A percentile compares a stretch with the other conserved stretches of the same genome.
These are phyloP conservation scores for Clarias macrocephalus DNA, from an alignment of 2,113 vertebrate species.

Conservation along the genomic window DNA sequence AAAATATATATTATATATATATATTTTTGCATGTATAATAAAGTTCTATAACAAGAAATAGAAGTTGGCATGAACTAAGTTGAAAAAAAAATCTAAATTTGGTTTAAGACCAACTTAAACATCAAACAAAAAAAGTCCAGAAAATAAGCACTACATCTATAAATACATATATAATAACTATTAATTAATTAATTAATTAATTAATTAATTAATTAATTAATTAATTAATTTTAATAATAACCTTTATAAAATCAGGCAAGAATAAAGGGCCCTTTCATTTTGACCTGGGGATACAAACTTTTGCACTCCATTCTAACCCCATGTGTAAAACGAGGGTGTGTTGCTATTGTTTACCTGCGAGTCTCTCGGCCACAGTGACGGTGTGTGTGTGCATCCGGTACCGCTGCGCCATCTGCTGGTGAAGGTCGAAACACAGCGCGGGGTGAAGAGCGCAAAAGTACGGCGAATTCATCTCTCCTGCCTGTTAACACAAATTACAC, in stretches of 20 bases:
- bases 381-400: conserved; percentile 65
- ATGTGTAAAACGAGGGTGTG: neutral
- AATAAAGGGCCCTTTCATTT: neutral
- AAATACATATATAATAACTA: too few relatives aligned
- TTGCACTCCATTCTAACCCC: neutral
- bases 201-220: too few relatives aligned
- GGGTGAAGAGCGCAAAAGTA: conserved; percentile 64
- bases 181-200: too few relatives aligned
- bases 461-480: conserved; percentile 65
- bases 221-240: too few relatives aligned
- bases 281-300: neutral
- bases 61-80: neutral
- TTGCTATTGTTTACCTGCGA: conserved; percentile 67
- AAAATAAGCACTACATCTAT: neutral
- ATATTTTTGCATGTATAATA: neutral
- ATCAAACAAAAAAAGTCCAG: neutral
- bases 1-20: neutral
- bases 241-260: too few relatives aligned
- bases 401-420: conserved; percentile 73
- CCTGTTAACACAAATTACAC: neutral
- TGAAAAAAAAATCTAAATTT: neutral
- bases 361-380: conserved; percentile 72
- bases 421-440: conserved; percentile 65
- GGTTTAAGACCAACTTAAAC: neutral
- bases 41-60: neutral